Conservation (phyloP, 2,113 vertebrate species). For the Chaetops frenatus region DNA sequence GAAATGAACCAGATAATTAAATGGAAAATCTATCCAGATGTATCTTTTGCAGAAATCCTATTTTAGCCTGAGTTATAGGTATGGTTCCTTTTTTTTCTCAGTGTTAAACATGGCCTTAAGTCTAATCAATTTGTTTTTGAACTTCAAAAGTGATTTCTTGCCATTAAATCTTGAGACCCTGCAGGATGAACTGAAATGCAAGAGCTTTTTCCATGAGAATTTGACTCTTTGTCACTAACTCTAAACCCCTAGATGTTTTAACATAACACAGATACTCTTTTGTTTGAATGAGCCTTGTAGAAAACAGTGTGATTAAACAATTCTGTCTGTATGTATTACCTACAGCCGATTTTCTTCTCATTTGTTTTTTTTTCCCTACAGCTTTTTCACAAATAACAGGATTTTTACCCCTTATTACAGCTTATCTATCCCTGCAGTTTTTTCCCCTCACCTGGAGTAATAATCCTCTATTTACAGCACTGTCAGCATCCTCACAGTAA, state of each 20-base stretch:
- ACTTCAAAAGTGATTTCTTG: neutral
- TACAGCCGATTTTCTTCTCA: neutral
- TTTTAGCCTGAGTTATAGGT: neutral
- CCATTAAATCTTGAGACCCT: neutral
- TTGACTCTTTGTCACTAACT: neutral
- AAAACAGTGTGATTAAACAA: neutral
- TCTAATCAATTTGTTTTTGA: neutral
- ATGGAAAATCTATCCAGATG: neutral
- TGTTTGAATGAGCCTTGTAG: neutral
- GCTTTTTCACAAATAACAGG: neutral
- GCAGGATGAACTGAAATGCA: neutral
- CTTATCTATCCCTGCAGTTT: neutral
- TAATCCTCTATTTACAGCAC: constrained; percentile 25
- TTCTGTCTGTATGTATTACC: neutral
- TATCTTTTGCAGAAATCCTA: neutral
- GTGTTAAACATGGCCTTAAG: neutral
- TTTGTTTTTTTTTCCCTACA: neutral
- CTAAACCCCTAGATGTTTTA: neutral
- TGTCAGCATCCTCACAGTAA: constrained; percentile 9
- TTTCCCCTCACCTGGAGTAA: neutral
- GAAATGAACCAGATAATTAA: neutral
- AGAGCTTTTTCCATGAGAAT: neutral
- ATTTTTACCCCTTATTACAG: constrained; percentile 3
- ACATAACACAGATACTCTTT: neutral
- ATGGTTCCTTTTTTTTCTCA: neutral